A percentile compares a stretch with the other conserved stretches of the same genome.
Conservation (phyloP, 2,797 vertebrate genomes). For the Cichlasoma orientale region DNA sequence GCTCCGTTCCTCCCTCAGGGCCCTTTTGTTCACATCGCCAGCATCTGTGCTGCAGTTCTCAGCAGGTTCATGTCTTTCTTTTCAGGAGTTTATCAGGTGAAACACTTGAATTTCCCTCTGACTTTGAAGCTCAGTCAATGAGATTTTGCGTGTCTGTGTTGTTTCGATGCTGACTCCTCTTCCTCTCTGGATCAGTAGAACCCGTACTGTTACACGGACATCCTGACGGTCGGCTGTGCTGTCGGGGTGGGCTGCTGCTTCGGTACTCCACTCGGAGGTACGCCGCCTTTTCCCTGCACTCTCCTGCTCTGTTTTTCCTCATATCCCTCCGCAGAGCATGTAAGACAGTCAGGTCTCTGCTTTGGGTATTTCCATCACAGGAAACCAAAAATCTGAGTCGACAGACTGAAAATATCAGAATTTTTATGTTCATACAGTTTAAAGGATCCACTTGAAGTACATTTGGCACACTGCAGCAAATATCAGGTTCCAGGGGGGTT, state of each 20-base stretch:
- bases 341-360: neutral
- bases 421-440: neutral
- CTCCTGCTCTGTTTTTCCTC: neutral
- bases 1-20: slow-evolving; percentile 79
- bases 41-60: slow-evolving; percentile 93
- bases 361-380: neutral
- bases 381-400: neutral
- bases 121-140: too few species aligned
- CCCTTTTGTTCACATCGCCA: slow-evolving; percentile 97
- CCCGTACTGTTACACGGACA: slow-evolving; percentile 95
- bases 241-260: slow-evolving; percentile 98
- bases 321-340: neutral
- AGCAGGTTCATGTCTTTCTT: slow-evolving; percentile 94
- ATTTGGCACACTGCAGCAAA: neutral
- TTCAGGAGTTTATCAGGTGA: slow-evolving; percentile 93
- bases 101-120: neutral
- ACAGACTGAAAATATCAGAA: neutral
- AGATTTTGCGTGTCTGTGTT: slow-evolving; percentile 5
- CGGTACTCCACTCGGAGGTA: slow-evolving; percentile 97
- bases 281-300: slow-evolving; percentile 6
- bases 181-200: slow-evolving; percentile 87
- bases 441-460: fast-evolving
- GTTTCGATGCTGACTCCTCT: slow-evolving; percentile 3
- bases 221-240: slow-evolving; percentile 95
- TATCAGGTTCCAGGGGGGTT: too few species aligned